Evolutionary conservation across 1,140 invertebrate genomes (phyloP).

Genomic region (Platyscapa corneri): DNA sequence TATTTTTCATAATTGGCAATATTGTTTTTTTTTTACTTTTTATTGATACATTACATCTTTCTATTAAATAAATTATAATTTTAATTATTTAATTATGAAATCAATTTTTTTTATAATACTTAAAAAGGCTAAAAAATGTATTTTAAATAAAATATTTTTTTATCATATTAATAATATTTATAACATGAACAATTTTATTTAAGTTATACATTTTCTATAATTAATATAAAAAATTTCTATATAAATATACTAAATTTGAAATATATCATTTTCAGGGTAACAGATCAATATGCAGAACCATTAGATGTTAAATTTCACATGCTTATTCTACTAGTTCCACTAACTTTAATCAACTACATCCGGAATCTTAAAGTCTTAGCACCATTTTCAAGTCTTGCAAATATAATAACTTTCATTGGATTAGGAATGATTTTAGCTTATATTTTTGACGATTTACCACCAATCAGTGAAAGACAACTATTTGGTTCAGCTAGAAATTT

Average conservation of each 20-base stretch:
- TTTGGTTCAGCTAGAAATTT: constrained; percentile 77
- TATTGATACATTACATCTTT: no score
- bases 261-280: constrained; percentile 66
- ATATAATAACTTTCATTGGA: constrained; percentile 82
- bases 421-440: constrained; percentile 83
- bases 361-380: constrained; percentile 86
- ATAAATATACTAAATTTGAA: neutral
- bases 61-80: no score
- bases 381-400: constrained; percentile 87
- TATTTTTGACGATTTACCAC: constrained; percentile 78
- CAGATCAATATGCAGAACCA: constrained; percentile 67
- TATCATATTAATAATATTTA: no score
- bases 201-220: neutral
- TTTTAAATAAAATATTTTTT: no score
- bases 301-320: constrained; percentile 74
- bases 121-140: no score
- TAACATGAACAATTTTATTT: no score
- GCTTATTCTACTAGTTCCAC: constrained; percentile 80
- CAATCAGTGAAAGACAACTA: constrained; percentile 75
- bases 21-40: no score
- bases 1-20: no score
- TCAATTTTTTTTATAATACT: no score
- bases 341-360: constrained; percentile 84
- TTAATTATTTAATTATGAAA: no score
- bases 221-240: no score